These are phyloP conservation scores for Drosophila putrida DNA, from an alignment of 2,888 invertebrate genomes.

Conservation along the genomic window DNA sequence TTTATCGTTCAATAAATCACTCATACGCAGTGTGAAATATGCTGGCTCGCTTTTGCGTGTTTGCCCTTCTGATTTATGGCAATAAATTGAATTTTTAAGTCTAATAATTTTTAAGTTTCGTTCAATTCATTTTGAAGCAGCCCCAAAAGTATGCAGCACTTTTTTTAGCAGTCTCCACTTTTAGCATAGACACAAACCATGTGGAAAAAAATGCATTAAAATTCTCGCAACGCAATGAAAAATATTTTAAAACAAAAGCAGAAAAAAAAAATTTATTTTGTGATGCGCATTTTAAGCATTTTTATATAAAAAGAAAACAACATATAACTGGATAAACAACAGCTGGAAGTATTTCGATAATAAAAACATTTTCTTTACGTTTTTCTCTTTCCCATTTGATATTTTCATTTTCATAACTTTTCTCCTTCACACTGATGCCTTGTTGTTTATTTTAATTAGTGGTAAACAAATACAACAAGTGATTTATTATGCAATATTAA, in stretches of 20 bases:
- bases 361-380: conserved; percentile 13
- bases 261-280: background rate
- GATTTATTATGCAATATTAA: conserved; percentile 63
- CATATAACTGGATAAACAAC: conserved; percentile 12
- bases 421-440: background rate
- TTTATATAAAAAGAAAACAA: conserved; percentile 1
- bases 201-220: background rate
- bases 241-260: background rate
- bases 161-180: background rate
- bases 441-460: conserved; percentile 31
- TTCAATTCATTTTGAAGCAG: background rate
- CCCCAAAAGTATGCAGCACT: conserved; percentile 56
- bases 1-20: conserved; percentile 70
- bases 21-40: conserved; percentile 65
- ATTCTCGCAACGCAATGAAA: conserved; percentile 1
- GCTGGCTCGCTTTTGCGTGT: conserved; percentile 17
- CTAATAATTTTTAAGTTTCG: conserved; percentile 7
- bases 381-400: background rate
- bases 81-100: conserved; percentile 19
- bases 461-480: conserved; percentile 33
- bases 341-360: conserved; percentile 19
- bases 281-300: conserved; percentile 13
- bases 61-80: conserved; percentile 38
- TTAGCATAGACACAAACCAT: conserved; percentile 44
- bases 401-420: background rate